Conservation (phyloP, 2,888 invertebrate species). For the Pasiphila rectangulata region DNA sequence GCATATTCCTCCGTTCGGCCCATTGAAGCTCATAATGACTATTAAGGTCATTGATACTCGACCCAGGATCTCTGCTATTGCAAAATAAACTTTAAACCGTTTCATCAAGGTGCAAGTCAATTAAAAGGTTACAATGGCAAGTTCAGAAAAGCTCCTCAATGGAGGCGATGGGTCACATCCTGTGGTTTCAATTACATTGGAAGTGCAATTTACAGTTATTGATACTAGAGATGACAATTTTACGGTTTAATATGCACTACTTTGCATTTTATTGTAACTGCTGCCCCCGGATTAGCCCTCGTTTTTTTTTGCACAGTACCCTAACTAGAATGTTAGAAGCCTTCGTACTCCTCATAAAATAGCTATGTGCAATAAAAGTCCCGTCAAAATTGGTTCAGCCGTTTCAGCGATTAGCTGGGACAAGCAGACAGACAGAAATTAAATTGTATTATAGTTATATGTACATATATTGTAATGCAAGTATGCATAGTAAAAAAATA, state of each 20-base stretch:
- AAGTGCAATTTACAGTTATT: constrained; percentile 62
- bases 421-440: too few relatives aligned
- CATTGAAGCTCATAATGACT: constrained; percentile 51
- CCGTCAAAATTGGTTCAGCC: too few relatives aligned
- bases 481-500: too few relatives aligned
- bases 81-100: constrained; percentile 37
- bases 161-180: constrained; percentile 71
- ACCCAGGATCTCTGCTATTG: constrained; percentile 30
- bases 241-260: too few relatives aligned
- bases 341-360: too few relatives aligned
- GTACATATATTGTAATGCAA: too few relatives aligned
- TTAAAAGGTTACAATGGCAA: constrained; percentile 34
- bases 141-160: constrained; percentile 64
- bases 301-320: too few relatives aligned
- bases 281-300: too few relatives aligned
- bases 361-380: too few relatives aligned
- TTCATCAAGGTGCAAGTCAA: constrained; percentile 32
- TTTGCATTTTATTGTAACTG: background rate
- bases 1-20: constrained; percentile 40
- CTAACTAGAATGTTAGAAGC: too few relatives aligned
- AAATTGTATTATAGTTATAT: too few relatives aligned
- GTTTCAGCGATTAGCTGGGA: too few relatives aligned
- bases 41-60: constrained; percentile 55
- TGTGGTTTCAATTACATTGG: constrained; percentile 71
- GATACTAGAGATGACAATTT: constrained; percentile 37